Evolutionary conservation across 2,888 invertebrate genomes (phyloP).

Genomic region (Epinotia nisella): DNA sequence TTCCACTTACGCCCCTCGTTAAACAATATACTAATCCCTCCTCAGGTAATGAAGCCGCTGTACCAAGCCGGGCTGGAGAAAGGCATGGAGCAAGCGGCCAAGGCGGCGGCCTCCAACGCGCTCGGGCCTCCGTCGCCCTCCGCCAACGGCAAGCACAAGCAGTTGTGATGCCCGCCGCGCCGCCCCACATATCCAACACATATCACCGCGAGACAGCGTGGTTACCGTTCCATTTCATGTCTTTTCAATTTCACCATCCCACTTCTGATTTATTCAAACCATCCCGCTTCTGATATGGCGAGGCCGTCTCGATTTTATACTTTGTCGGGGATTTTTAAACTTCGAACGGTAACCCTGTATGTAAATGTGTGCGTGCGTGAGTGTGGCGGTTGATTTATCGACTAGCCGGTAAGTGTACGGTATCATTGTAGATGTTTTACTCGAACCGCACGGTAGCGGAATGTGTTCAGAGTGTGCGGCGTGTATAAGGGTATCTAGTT

Average conservation of each 20-base stretch:
- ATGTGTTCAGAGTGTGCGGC: constrained; percentile 39
- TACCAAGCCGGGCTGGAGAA: constrained; percentile 93
- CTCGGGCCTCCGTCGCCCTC: constrained; percentile 72
- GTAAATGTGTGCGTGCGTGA: constrained; percentile 5
- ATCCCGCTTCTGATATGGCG: background rate
- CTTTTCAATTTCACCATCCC: background rate
- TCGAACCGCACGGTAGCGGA: constrained; percentile 36
- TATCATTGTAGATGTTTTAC: constrained; percentile 2
- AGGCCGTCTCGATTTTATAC: background rate
- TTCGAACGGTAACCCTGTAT: background rate
- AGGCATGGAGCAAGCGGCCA: constrained; percentile 92
- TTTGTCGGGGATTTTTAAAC: background rate
- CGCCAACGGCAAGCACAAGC: constrained; percentile 86
- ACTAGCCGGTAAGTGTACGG: constrained; percentile 21
- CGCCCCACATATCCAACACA: constrained; percentile 17
- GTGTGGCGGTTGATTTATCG: background rate
- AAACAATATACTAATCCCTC: too few species aligned
- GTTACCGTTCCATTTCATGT: background rate
- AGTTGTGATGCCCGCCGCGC: constrained; percentile 80
- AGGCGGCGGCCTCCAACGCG: constrained; percentile 89
- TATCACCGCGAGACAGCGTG: background rate
- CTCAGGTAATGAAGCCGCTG: constrained; percentile 92
- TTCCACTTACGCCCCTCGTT: too few species aligned
- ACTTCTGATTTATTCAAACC: background rate
- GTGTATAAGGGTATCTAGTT: constrained; percentile 42